A percentile compares a stretch with the other conserved stretches of the same genome.
phyloP scores from a whole-genome alignment of 2,888 invertebrate genomes.

The Sisyra terminalis region DNA sequence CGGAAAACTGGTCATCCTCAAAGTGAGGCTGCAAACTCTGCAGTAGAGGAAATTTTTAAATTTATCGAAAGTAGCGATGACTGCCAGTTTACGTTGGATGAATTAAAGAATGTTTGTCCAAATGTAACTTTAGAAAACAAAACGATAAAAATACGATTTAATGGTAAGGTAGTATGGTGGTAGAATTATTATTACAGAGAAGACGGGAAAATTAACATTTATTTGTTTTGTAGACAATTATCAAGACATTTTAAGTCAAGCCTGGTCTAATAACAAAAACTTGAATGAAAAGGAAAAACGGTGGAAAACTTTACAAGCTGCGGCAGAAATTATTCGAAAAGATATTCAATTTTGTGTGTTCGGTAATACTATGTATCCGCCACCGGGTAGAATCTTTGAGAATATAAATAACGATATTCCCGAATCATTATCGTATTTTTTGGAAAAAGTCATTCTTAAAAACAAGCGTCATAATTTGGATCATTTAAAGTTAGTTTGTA shows the following conservation, averaged over 20 bases:
- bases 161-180: slow-evolving; percentile 9
- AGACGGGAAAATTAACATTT: slow-evolving; percentile 11
- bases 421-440: slow-evolving; percentile 16
- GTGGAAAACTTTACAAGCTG: slow-evolving; percentile 13
- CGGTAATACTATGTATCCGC: slow-evolving; percentile 16
- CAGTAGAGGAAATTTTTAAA: slow-evolving; percentile 20
- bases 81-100: slow-evolving; percentile 9
- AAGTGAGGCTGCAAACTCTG: slow-evolving; percentile 16
- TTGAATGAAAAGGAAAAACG: slow-evolving; percentile 16
- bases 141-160: slow-evolving; percentile 13
- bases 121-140: slow-evolving; percentile 11
- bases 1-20: slow-evolving; percentile 20
- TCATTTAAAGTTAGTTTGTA: slow-evolving; percentile 3
- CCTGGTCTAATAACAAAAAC: slow-evolving; percentile 16
- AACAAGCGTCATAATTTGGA: slow-evolving; percentile 14
- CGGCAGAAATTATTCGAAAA: slow-evolving; percentile 11
- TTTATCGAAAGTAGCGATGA: slow-evolving; percentile 17
- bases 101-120: slow-evolving; percentile 11
- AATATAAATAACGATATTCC: slow-evolving; percentile 18
- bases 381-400: slow-evolving; percentile 18
- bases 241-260: slow-evolving; percentile 13
- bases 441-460: slow-evolving; percentile 17
- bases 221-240: slow-evolving; percentile 10
- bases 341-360: slow-evolving; percentile 11
- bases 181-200: slow-evolving; percentile 15